Conservation (phyloP, 2,797 vertebrate genomes). For the Cynopterus sphinx region DNA sequence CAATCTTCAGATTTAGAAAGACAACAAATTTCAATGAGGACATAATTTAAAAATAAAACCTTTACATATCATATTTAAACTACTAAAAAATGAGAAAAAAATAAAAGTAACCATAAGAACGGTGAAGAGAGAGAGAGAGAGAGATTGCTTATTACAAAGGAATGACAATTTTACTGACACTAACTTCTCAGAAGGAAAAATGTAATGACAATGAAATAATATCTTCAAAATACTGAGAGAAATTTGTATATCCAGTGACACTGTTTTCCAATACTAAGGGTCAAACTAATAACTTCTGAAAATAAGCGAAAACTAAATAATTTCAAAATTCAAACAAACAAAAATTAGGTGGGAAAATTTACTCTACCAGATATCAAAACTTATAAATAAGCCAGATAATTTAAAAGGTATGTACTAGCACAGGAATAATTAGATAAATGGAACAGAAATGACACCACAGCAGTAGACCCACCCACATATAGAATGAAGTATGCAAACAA, state of each 20-base stretch:
- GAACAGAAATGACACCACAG: not conserved
- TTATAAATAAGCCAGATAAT: not conserved
- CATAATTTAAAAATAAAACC: not conserved
- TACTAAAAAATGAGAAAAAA: not conserved
- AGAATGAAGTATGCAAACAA: not conserved
- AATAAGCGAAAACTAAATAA: not conserved
- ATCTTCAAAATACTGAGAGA: not conserved
- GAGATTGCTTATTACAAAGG: not conserved
- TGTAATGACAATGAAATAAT: not conserved
- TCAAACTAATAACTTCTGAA: not conserved
- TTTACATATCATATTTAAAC: not conserved
- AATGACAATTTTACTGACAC: not conserved
- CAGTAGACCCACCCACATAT: not conserved
- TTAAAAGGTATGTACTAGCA: not conserved
- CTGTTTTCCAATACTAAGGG: not conserved
- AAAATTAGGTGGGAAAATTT: not conserved
- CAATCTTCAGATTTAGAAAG: not conserved
- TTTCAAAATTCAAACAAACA: not conserved
- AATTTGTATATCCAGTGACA: not conserved
- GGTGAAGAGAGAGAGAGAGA: not conserved
- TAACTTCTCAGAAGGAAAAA: not conserved
- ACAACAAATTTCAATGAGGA: not conserved
- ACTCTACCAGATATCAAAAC: not conserved
- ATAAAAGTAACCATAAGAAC: not conserved
- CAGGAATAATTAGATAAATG: not conserved